Base-by-base conservation (phyloP, 2,888 invertebrate genomes). In the Cancer borealis region DNA sequence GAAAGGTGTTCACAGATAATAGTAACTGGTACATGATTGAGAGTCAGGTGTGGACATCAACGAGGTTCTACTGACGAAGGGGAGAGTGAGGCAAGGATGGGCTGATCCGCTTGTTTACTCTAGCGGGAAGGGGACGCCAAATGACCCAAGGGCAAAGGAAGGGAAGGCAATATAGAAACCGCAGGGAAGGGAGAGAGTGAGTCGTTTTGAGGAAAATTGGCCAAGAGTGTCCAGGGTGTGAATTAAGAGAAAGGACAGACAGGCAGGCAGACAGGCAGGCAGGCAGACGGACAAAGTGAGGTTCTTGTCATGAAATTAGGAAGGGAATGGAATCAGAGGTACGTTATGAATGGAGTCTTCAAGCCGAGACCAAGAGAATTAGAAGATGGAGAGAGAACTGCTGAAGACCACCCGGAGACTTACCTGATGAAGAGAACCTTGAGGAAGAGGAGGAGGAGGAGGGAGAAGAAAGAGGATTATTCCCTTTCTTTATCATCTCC, bases 291-390 rank as follows among this genome's bases (percentile, higher is more conserved):
- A 79, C 30, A 79, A 30, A 79, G 79, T 30, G 79, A 79, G 79
- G 66, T 12, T 30, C 14, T 79, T 79, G 79, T 12, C 79, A 30
- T 30, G 26, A 79, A 79, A 79, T 79, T 30, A 12, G 30, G 79
- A 30, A 79, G 79, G 17, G 30, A 30, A 26, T n/a, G 73, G 73
- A 73, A 30, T 79, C 10, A 30, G 26, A 79, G 30, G 10, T 79
- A 79, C 30, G 79, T 3, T 79, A 79, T 79, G 30, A 79, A 79
- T 79, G 79, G 79, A 79, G 79, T 79, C 30, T 79, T 79, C 79
- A 5, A 79, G 30, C 12, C 30, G 30, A 79, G 8, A 79, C 79
- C 30, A 79, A 30, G 79, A 79, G 79, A 26, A 79, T 79, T 79
- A 79, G 26, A 30, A 30, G 79, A 30, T 79, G 79, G 30, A 79